Evolutionary conservation across 1,140 invertebrate species (phyloP), one percentile per base, ranked within the genome.

Genomic region (Lepidurus packardi): DNA sequence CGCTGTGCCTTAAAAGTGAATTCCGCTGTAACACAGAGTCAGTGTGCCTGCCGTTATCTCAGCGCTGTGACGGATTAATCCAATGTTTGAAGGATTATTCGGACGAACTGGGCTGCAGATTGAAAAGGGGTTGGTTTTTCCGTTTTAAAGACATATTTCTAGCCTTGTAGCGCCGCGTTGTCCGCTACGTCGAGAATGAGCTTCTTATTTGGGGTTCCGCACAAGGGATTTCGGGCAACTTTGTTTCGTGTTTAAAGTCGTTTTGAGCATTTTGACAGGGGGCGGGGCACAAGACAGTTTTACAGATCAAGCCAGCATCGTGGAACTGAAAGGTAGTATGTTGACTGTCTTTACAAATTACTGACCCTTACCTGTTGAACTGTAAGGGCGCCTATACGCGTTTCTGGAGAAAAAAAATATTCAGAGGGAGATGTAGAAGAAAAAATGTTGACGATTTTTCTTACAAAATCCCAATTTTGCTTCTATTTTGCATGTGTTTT

Each of bases 41-140:
- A n/a, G 16, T 13, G 89, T 86, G 86, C 86, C 88, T 92, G 83
- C 87, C 90, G 81, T 83, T 86, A 83, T 84, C 84, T 80, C 87
- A 87, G 83, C 84, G 89, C 81, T 94, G 92, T 86, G 91, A 94
- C 82, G 87, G 88, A 79, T 86, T 87, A 82, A 84, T 86, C 81
- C 90, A 93, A 84, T 94, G 92, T 86, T 16, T 65, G 16, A 84
- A 83, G 80, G 91, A 93, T 84, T 85, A 87, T 82, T 91, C 90
- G 77, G 92, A 93, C 84, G 91, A 93, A 85, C 87, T 88, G 81
- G 88, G 89, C 84, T 92, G 91, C 84, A 76, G 79, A 73, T 43
- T 73, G 21, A 75, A 47, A 80, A 79, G 79, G 74, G 80, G 80
- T 80, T 80, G 45, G 79, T 81, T 80, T 74, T 25, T 24, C 34